These are phyloP conservation scores for Chaenocephalus aceratus DNA, from an alignment of 2,113 vertebrate genomes.

Conservation along the genomic window DNA sequence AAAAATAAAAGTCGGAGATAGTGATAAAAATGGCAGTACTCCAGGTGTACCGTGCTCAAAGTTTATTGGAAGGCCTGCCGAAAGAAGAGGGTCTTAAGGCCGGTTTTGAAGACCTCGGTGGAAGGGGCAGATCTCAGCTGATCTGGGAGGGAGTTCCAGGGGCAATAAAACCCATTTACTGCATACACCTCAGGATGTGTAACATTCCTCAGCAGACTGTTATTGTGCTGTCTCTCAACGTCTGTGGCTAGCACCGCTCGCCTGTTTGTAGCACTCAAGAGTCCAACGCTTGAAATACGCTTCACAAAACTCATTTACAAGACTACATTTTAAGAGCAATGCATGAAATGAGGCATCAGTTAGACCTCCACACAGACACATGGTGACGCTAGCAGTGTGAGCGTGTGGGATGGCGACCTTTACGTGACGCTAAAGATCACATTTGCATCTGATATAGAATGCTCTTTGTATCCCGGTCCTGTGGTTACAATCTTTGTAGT, in stretches of 20 bases:
- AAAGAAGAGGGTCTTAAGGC: too few relatives aligned
- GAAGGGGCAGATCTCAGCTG: too few relatives aligned
- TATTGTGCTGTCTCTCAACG: neutral
- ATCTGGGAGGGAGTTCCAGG: too few relatives aligned
- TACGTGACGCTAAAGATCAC: conserved; percentile 7
- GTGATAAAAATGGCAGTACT: too few relatives aligned
- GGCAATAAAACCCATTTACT: too few relatives aligned
- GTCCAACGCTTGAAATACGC: neutral
- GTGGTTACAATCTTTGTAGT: neutral
- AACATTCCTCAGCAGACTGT: neutral
- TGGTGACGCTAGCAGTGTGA: neutral
- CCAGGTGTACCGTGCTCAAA: too few relatives aligned
- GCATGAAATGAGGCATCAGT: neutral
- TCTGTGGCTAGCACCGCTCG: too few relatives aligned
- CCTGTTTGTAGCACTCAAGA: too few relatives aligned
- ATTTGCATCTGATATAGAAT: conserved; percentile 21
- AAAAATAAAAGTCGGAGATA: too few relatives aligned
- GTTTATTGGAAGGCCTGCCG: too few relatives aligned
- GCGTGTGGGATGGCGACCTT: neutral
- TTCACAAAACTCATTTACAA: neutral
- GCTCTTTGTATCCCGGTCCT: neutral
- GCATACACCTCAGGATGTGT: neutral
- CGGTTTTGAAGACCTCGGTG: too few relatives aligned
- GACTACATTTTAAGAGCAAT: neutral
- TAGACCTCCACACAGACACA: neutral